phyloP scores from a whole-genome alignment of 2,797 vertebrate genomes.

The Sebastes iracundus region DNA sequence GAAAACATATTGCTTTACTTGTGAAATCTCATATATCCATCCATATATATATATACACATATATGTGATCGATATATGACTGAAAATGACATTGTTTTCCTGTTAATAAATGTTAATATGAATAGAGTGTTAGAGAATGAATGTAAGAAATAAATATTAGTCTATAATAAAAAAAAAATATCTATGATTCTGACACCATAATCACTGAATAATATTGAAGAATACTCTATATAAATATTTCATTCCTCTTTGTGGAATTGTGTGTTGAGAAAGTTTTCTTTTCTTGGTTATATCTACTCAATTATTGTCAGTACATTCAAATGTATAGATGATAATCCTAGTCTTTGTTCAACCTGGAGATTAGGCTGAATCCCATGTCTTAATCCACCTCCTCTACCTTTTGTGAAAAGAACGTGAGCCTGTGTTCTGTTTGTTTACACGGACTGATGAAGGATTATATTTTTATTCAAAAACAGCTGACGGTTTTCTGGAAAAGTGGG shows the following conservation, averaged over 20 bases:
- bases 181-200: slow-evolving; percentile 80
- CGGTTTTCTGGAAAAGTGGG: slow-evolving; percentile 36
- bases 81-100: slow-evolving; percentile 70
- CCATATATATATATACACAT: slow-evolving; percentile 41
- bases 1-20: slow-evolving; percentile 77
- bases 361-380: slow-evolving; percentile 55
- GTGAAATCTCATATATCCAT: slow-evolving; percentile 56
- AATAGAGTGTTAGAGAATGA: slow-evolving; percentile 88
- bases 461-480: slow-evolving; percentile 59
- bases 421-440: slow-evolving; percentile 62
- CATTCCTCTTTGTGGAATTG: slow-evolving; percentile 81
- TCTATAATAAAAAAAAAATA: slow-evolving; percentile 80
- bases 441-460: slow-evolving; percentile 69
- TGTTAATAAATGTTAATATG: slow-evolving; percentile 87
- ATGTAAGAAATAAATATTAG: slow-evolving; percentile 86
- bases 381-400: slow-evolving; percentile 38
- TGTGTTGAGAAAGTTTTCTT: slow-evolving; percentile 69
- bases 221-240: slow-evolving; percentile 74
- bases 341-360: slow-evolving; percentile 51
- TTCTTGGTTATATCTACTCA: slow-evolving; percentile 55
- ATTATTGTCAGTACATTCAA: slow-evolving; percentile 55
- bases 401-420: slow-evolving; percentile 57
- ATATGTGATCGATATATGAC: neutral
- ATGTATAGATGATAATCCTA: slow-evolving; percentile 64
- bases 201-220: slow-evolving; percentile 78